Percentiles rank a stretch among this genome's conserved stretches.
These are phyloP conservation scores for Mixornis gularis DNA, from an alignment of 2,113 vertebrate genomes.

Conservation along the genomic window DNA sequence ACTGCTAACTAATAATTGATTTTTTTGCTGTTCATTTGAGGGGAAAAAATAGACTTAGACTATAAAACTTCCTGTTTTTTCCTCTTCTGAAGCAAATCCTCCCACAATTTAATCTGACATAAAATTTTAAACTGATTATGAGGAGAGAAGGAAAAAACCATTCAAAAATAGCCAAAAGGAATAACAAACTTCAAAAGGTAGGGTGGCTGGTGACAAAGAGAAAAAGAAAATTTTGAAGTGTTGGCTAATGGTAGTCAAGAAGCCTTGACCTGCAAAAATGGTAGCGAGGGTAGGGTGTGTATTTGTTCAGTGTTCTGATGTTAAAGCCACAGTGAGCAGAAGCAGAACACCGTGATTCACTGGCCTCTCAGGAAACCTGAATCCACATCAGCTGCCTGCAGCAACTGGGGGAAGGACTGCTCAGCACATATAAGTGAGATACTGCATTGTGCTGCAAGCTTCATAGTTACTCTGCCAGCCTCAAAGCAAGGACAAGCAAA, in stretches of 20 bases:
- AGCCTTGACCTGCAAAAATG: background rate
- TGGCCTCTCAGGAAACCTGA: background rate
- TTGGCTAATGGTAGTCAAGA: background rate
- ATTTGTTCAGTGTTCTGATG: background rate
- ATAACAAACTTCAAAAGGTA: background rate
- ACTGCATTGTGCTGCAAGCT: background rate
- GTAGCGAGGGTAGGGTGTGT: background rate
- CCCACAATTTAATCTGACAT: background rate
- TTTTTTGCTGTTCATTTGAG: background rate
- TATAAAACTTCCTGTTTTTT: background rate
- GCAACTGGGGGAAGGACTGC: background rate
- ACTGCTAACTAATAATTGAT: background rate
- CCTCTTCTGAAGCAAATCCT: background rate
- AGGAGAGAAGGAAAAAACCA: background rate
- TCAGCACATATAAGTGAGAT: fast-evolving
- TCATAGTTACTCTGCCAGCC: background rate
- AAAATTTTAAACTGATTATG: background rate
- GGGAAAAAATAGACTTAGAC: background rate
- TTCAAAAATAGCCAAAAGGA: background rate
- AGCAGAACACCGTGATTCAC: fast-evolving
- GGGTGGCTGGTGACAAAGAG: background rate
- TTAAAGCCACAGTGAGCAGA: background rate
- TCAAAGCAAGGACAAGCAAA: background rate
- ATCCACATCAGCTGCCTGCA: background rate
- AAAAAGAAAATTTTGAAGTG: background rate